A percentile compares a stretch with the other conserved stretches of the same genome.
Conservation (phyloP, 2,797 vertebrate genomes). For the Sarcophilus harrisii region DNA sequence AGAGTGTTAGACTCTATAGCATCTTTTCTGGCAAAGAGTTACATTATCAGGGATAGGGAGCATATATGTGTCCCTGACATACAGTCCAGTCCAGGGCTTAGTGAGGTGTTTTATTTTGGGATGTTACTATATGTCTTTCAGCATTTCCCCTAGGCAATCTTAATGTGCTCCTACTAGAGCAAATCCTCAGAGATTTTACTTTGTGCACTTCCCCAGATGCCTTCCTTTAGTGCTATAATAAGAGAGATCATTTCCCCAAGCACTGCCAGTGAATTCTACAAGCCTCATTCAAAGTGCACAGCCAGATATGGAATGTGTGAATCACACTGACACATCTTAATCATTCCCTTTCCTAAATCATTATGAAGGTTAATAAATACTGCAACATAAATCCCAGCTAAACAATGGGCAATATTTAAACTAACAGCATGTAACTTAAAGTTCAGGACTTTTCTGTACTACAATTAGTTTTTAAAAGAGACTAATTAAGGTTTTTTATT, state of each 20-base stretch:
- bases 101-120: slow-evolving; percentile 22
- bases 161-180: slow-evolving; percentile 24
- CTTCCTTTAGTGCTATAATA: slow-evolving; percentile 46
- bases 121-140: slow-evolving; percentile 26
- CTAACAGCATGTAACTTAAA: slow-evolving; percentile 16
- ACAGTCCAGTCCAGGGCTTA: not conserved
- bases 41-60: slow-evolving; percentile 25
- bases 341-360: slow-evolving; percentile 48
- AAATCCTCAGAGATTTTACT: slow-evolving; percentile 64
- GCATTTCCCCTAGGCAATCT: slow-evolving; percentile 48
- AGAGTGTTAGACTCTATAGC: slow-evolving; percentile 27
- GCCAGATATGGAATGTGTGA: not conserved
- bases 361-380: slow-evolving; percentile 23
- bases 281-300: slow-evolving; percentile 7
- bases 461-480: not conserved
- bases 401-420: slow-evolving; percentile 32
- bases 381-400: not conserved
- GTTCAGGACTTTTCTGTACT: slow-evolving; percentile 18
- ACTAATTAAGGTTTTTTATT: not conserved
- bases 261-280: slow-evolving; percentile 37
- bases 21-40: slow-evolving; percentile 24
- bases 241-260: slow-evolving; percentile 42
- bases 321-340: slow-evolving; percentile 15
- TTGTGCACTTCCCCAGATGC: slow-evolving; percentile 29
- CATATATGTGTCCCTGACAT: not conserved